phyloP scores from a whole-genome alignment of 2,797 vertebrate species.

The Tenualosa ilisha region DNA sequence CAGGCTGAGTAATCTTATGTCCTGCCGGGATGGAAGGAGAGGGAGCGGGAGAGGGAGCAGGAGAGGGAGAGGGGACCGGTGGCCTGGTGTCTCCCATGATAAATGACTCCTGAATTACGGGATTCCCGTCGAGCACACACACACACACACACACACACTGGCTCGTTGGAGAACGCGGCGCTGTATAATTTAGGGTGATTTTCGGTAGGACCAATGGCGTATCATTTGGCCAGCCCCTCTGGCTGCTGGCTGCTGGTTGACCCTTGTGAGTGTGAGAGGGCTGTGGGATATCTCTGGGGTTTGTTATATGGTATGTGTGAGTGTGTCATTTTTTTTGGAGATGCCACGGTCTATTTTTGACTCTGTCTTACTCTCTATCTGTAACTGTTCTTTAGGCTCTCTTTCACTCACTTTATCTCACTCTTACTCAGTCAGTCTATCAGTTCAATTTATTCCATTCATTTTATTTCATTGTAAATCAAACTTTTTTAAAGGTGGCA shows the following conservation, averaged over 20 bases:
- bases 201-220: neutral
- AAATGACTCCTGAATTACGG: constrained; percentile 15
- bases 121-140: neutral
- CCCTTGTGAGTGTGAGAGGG: constrained; percentile 5
- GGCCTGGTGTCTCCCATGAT: constrained; percentile 11
- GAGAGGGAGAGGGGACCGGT: neutral
- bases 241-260: neutral
- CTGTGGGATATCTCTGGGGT: constrained; percentile 19
- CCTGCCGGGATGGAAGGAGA: neutral
- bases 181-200: constrained; percentile 25
- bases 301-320: neutral
- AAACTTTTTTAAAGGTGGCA: too few species aligned
- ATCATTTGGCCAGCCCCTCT: constrained; percentile 10
- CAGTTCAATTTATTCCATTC: neutral
- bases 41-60: neutral
- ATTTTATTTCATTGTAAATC: neutral
- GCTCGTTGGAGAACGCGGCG: neutral
- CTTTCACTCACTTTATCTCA: neutral
- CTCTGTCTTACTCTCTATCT: neutral
- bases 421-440: neutral
- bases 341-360: constrained; percentile 4
- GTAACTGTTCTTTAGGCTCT: neutral
- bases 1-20: neutral
- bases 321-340: neutral
- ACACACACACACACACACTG: neutral